Conservation (phyloP, 2,888 invertebrate species). For the Diploptera punctata region DNA sequence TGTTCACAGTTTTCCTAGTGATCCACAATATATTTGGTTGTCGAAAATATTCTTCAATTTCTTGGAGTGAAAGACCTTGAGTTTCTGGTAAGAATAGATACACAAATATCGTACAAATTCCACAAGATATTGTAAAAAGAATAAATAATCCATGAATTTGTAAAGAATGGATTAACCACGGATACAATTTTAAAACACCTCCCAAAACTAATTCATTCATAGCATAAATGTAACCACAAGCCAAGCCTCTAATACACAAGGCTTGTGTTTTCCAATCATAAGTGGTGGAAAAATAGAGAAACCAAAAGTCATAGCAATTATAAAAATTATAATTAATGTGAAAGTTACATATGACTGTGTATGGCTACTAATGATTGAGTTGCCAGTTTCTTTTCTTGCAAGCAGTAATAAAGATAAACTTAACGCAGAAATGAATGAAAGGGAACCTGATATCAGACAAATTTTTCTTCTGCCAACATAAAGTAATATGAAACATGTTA, state of each 20-base stretch:
- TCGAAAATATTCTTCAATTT: constrained; percentile 81
- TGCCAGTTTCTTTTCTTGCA: constrained; percentile 47
- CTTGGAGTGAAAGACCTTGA: constrained; percentile 70
- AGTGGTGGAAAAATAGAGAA: constrained; percentile 77
- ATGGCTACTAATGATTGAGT: constrained; percentile 44
- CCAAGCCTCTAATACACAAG: constrained; percentile 72
- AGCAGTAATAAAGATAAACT: constrained; percentile 62
- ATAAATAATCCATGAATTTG: constrained; percentile 74
- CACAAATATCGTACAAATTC: constrained; percentile 68
- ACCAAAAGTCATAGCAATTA: constrained; percentile 75
- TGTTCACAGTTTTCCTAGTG: too few species aligned
- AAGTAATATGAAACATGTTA: constrained; percentile 70
- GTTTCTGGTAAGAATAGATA: constrained; percentile 77
- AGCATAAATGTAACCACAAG: constrained; percentile 76
- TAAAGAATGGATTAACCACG: constrained; percentile 54
- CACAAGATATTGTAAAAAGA: constrained; percentile 69
- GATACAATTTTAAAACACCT: constrained; percentile 72
- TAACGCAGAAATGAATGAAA: constrained; percentile 69
- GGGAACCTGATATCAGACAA: constrained; percentile 69
- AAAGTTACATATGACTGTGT: constrained; percentile 53
- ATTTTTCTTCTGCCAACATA: constrained; percentile 69
- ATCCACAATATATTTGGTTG: constrained; percentile 61
- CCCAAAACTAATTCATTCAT: constrained; percentile 73
- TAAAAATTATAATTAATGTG: constrained; percentile 67
- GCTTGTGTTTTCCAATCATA: constrained; percentile 77